A percentile compares a stretch with the other conserved stretches of the same genome.
Conservation (phyloP, 2,888 invertebrate species). For the Lasioglossum oenotherae region DNA sequence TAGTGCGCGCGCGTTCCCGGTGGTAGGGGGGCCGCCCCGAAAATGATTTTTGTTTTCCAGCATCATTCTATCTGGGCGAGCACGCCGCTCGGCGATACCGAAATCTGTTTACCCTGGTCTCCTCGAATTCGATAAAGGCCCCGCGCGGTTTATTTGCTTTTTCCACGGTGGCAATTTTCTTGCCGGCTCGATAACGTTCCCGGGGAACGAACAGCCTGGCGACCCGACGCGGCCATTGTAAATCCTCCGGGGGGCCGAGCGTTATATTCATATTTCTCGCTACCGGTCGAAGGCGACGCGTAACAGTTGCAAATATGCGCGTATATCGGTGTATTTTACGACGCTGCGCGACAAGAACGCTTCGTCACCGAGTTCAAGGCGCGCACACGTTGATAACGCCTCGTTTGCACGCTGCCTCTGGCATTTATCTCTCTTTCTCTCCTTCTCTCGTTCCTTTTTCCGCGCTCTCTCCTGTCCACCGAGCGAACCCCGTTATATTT, state of each 20-base stretch:
- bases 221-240: not conserved
- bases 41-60: conserved; percentile 16
- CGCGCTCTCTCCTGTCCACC: conserved; percentile 12
- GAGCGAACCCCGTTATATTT: conserved; percentile 20
- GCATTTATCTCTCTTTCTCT: conserved; percentile 14
- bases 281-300: conserved; percentile 20
- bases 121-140: conserved; percentile 1
- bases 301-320: conserved; percentile 24
- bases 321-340: conserved; percentile 25
- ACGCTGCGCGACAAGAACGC: conserved; percentile 31
- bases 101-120: not conserved
- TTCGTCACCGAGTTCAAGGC: conserved; percentile 60
- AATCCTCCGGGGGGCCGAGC: not conserved
- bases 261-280: conserved; percentile 8
- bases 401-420: conserved; percentile 9
- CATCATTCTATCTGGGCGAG: not conserved
- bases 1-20: not conserved
- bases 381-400: conserved; percentile 42
- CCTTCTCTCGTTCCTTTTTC: not conserved
- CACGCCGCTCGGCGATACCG: not conserved
- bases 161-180: conserved; percentile 9
- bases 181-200: not conserved
- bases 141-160: conserved; percentile 1
- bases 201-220: not conserved
- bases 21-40: not conserved